phyloP scores from a whole-genome alignment of 1,140 invertebrate species.

The Sinonovacula constricta region DNA sequence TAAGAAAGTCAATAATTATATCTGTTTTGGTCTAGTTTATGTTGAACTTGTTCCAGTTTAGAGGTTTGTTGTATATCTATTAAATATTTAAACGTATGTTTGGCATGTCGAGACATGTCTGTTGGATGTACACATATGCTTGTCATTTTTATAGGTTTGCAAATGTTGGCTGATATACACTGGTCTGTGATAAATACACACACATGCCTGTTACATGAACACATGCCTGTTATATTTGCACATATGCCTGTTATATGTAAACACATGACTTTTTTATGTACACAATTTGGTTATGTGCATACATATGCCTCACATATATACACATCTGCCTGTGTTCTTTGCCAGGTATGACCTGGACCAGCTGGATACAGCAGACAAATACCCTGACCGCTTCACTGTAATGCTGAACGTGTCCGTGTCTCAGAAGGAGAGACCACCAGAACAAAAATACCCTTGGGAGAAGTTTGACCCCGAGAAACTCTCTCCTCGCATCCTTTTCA shows the following conservation, averaged over 20 bases:
- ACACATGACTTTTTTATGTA: not conserved
- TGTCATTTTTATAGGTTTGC: too few relatives aligned
- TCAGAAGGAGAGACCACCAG: constrained; percentile 83
- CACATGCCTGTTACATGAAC: too few relatives aligned
- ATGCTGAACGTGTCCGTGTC: constrained; percentile 86
- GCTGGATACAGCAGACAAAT: constrained; percentile 88
- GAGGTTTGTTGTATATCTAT: too few relatives aligned
- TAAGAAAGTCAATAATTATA: too few relatives aligned
- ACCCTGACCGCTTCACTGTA: constrained; percentile 87
- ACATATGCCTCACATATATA: too few relatives aligned
- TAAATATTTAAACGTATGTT: too few relatives aligned
- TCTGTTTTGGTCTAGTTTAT: too few relatives aligned
- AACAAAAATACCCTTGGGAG: constrained; percentile 87
- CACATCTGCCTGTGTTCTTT: constrained; percentile 7
- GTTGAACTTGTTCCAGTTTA: too few relatives aligned
- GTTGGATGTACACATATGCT: too few relatives aligned
- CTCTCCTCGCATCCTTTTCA: constrained; percentile 85
- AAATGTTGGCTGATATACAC: too few relatives aligned
- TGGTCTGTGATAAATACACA: too few relatives aligned
- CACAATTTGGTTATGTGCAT: not conserved
- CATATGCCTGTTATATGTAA: not conserved
- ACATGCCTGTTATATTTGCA: not conserved
- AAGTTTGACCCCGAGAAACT: constrained; percentile 81
- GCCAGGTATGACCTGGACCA: constrained; percentile 88
- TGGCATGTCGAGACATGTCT: too few relatives aligned